Evolutionary conservation across 2,888 invertebrate genomes (phyloP), one percentile per base, ranked within the genome.

Genomic region (Autographa gamma): DNA sequence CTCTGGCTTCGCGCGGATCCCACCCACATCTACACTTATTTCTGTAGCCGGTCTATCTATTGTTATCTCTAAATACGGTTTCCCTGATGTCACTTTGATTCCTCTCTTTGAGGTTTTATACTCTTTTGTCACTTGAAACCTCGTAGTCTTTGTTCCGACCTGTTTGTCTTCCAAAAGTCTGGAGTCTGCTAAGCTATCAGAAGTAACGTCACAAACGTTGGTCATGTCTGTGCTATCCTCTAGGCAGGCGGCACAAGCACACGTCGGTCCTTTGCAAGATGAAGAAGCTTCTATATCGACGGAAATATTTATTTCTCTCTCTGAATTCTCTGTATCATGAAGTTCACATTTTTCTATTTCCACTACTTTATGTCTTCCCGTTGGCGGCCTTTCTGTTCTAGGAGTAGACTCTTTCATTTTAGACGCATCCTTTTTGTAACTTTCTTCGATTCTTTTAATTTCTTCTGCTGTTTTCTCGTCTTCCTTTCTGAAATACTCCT

Each of bases 21-120:
- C 64, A 13, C 4, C 43, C 41, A 81, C 67, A 62, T 70, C 71
- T 63, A 71, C 76, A 76, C 32, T 79, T 18, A 76, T 82, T 74
- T 76, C 88, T 71, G 76, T 85, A 84, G 16, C 89, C 7, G 89
- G 88, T 61, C 81, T 85, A 41, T 90, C 89, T 38, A 91, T 88
- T 58, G 84, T 86, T 18, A 91, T 91, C 60, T 90, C 86, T 56
- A 91, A 66, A 52, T 80, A 80, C 2, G 85, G 85, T 13, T 79
- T 81, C 4, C 74, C 71, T 2, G 76, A 66, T 19, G 60, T 71
- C 31, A 73, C 11, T 69, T 77, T 85, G 4, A 67, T 11, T 13
- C 63, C 74, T 43, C 69, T 72, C 32, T 34, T 71, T 6, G 16
- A 31, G n/a, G 7, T 16, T 9, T 25, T 71, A 4, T 16, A n/a